Base-by-base conservation (phyloP, 2,113 vertebrate species). In the Microtus montanus region DNA sequence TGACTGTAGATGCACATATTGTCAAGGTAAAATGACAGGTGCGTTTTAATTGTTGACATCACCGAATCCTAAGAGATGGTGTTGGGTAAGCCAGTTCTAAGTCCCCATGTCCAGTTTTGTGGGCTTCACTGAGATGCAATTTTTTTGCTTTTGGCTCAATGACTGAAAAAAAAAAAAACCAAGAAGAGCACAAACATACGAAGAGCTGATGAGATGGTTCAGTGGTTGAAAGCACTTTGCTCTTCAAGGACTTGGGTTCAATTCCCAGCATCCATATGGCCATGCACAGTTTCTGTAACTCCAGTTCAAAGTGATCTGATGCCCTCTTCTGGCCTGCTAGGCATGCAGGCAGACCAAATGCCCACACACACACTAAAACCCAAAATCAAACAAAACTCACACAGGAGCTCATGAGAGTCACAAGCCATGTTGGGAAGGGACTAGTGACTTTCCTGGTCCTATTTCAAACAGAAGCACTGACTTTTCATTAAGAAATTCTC, bases 401-500 rank as follows among this genome's bases (percentile, higher is more conserved):
- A 64, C 63, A 64, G 7, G 63, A 24, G 63, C 20, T 64, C 63
- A 64, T 64, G 63, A 64, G 24, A 64, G 63, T 26, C 63, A 64
- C 63, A 58, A 78, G 35, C 47, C 24, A 68, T 87, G 44, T 47
- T 95, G 88, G 17, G 15, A 6, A 88, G 52, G 17, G 52, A n/a
- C 66, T 89, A 44, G 24, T 28, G 93, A 66, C 19, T 87, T 87
- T 73, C 68, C 49, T 87, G 44, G 74, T 94, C 41, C 84, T 77
- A 90, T 2, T 96, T 88, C 91, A 71, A 78, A 77, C 68, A 74
- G 73, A 80, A 85, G 33, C 87, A n/a, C 5, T 6, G 35, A 58
- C 30, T 93, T 97, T 90, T 41, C 71, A 10, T 93, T 71, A 86
- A 54, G 96, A 97, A 98, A 98, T 94, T 88, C 68, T 61, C 15